A percentile compares a stretch with the other conserved stretches of the same genome.
phyloP scores from a whole-genome alignment of 2,888 invertebrate species.

The Hydriomena furcata region DNA sequence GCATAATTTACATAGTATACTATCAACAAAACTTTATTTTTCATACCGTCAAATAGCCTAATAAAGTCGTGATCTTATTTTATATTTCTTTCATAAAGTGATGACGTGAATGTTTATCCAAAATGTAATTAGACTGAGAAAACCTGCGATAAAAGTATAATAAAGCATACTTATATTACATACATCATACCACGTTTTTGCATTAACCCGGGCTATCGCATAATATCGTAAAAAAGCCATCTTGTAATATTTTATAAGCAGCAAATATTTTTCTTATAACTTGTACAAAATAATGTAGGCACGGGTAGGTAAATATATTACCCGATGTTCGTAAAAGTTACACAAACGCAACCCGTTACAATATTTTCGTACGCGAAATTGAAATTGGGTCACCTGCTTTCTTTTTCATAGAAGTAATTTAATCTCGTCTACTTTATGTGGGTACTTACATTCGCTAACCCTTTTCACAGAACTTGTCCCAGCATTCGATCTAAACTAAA shows the following conservation, averaged over 20 bases:
- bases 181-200: conserved; percentile 30
- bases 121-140: conserved; percentile 47
- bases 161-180: conserved; percentile 20
- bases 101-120: conserved; percentile 17
- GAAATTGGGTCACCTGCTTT: conserved; percentile 50
- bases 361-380: conserved; percentile 45
- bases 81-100: too few species aligned
- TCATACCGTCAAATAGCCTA: too few species aligned
- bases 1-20: too few species aligned
- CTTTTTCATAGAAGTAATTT: conserved; percentile 68
- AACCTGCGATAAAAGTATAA: conserved; percentile 16
- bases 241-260: conserved; percentile 33
- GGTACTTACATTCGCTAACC: conserved; percentile 64
- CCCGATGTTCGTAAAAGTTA: conserved; percentile 42
- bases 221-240: conserved; percentile 27
- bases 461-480: conserved; percentile 74
- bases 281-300: conserved; percentile 39
- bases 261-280: conserved; percentile 29
- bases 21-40: too few species aligned
- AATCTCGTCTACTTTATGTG: conserved; percentile 65
- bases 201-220: conserved; percentile 26
- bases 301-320: conserved; percentile 40
- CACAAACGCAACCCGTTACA: conserved; percentile 36
- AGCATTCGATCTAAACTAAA: conserved; percentile 77
- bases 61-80: too few species aligned